Evolutionary conservation across 2,888 invertebrate genomes (phyloP).

Genomic region (Thymelicus lineola): DNA sequence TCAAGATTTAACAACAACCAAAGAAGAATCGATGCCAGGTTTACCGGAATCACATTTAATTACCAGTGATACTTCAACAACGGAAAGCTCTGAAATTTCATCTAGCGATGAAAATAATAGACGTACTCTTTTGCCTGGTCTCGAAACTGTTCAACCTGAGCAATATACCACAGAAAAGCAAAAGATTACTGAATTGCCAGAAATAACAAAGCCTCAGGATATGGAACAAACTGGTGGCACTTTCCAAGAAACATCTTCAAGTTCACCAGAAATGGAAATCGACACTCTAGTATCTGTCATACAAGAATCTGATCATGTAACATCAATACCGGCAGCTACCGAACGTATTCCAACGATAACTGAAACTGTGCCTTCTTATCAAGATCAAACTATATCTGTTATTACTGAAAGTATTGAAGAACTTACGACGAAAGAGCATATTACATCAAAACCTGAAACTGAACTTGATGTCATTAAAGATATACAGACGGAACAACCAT

Average conservation of each 20-base stretch:
- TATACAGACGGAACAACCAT: slow-evolving; percentile 17
- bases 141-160: slow-evolving; percentile 40
- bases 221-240: not conserved
- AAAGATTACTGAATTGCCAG: slow-evolving; percentile 23
- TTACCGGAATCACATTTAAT: slow-evolving; percentile 8
- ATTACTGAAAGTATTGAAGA: slow-evolving; percentile 20
- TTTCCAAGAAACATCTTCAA: slow-evolving; percentile 1
- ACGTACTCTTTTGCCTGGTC: slow-evolving; percentile 1
- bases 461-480: slow-evolving; percentile 13
- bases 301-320: slow-evolving; percentile 18
- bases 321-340: slow-evolving; percentile 6
- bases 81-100: slow-evolving; percentile 14
- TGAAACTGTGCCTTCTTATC: not conserved
- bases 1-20: not conserved
- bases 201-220: not conserved
- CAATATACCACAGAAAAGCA: slow-evolving; percentile 36
- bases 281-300: slow-evolving; percentile 5
- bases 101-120: slow-evolving; percentile 15
- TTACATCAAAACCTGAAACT: slow-evolving; percentile 10
- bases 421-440: slow-evolving; percentile 36
- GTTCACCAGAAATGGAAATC: not conserved
- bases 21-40: slow-evolving; percentile 3
- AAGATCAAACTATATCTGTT: slow-evolving; percentile 11
- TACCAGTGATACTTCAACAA: slow-evolving; percentile 4
- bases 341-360: not conserved